A percentile compares a stretch with the other conserved stretches of the same genome.
These are phyloP conservation scores for Sciurus carolinensis DNA, from an alignment of 2,797 vertebrate genomes.

Conservation along the genomic window DNA sequence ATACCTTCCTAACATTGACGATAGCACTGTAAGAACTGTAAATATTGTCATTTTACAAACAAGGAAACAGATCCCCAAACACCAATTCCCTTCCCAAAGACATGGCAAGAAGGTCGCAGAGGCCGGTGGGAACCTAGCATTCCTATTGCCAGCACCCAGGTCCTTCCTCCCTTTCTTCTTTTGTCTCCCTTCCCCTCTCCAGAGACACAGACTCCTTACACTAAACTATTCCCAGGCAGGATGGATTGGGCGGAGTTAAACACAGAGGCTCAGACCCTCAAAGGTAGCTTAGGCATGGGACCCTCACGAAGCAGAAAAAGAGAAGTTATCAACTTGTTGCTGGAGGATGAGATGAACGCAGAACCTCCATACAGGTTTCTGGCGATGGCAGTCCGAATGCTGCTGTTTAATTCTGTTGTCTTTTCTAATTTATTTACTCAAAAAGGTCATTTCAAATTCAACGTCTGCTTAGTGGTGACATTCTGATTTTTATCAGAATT, in stretches of 20 bases:
- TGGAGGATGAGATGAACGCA: background rate
- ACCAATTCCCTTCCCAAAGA: background rate
- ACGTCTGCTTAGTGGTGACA: background rate
- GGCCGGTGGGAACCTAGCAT: too few species aligned
- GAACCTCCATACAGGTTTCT: background rate
- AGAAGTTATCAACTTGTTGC: background rate
- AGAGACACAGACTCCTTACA: background rate
- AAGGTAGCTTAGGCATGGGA: background rate
- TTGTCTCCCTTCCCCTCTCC: background rate
- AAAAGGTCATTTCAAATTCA: constrained; percentile 70
- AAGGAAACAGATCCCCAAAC: background rate
- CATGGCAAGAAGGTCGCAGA: background rate
- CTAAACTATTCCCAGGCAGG: background rate
- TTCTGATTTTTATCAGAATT: constrained; percentile 54
- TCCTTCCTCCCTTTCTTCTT: too few species aligned
- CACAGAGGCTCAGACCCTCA: background rate
- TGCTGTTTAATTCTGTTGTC: constrained; percentile 46
- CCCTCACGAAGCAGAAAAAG: background rate
- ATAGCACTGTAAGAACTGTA: background rate
- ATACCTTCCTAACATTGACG: background rate
- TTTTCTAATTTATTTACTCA: constrained; percentile 60
- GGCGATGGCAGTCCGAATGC: background rate
- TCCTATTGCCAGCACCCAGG: background rate
- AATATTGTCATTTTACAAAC: background rate
- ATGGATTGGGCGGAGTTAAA: background rate